phyloP scores from a whole-genome alignment of 2,888 invertebrate genomes.

The Rotaria sp. region DNA sequence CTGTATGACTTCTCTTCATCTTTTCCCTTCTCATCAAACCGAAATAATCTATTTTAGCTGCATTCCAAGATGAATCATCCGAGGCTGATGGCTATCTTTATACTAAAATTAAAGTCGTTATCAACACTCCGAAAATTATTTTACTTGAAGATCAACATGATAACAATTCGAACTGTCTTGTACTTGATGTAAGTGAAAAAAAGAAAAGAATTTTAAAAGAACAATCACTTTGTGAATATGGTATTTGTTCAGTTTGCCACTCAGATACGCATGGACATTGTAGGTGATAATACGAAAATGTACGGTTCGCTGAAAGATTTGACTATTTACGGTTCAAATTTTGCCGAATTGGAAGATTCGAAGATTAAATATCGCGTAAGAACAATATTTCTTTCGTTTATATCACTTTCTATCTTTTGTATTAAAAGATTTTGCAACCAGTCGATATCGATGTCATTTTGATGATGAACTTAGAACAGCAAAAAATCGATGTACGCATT shows the following conservation, averaged over 20 bases:
- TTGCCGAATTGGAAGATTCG: conserved; percentile 23
- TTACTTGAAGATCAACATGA: conserved; percentile 71
- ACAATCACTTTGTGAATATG: no score
- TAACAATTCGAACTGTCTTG: conserved; percentile 70
- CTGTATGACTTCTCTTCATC: not conserved
- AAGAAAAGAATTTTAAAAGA: no score
- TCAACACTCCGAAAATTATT: conserved; percentile 78
- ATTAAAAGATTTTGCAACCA: conserved; percentile 46
- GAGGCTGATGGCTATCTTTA: conserved; percentile 41
- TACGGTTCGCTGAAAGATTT: conserved; percentile 31
- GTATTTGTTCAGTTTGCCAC: not conserved
- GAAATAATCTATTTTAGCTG: not conserved
- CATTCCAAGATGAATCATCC: no score
- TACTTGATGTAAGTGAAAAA: conserved; percentile 65
- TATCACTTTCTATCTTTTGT: no score
- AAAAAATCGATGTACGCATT: conserved; percentile 72
- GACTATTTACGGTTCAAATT: conserved; percentile 34
- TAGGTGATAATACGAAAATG: conserved; percentile 32
- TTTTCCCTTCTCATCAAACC: not conserved
- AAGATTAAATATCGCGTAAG: conserved; percentile 46
- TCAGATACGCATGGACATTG: not conserved
- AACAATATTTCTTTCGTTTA: no score
- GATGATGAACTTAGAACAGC: conserved; percentile 61
- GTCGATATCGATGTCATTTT: not conserved
- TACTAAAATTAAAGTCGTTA: conserved; percentile 66